A percentile compares a stretch with the other conserved stretches of the same genome.
Conservation (phyloP, 1,140 invertebrate genomes). For the Eueides isabella region DNA sequence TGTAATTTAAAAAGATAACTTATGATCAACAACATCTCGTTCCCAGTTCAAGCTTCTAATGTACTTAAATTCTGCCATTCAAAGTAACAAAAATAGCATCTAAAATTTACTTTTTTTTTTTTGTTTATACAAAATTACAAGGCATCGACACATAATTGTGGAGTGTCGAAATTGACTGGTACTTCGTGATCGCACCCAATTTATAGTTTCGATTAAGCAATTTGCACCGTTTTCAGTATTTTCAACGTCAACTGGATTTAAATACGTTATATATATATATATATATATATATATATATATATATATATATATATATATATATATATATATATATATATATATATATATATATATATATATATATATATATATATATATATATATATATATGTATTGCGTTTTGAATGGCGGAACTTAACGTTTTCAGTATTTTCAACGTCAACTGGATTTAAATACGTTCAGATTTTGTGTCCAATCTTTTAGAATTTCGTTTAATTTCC, state of each 20-base stretch:
- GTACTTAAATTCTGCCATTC: background rate
- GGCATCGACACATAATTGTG: constrained; percentile 38
- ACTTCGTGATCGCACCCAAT: constrained; percentile 43
- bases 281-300: no score
- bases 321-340: no score
- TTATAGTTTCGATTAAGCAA: constrained; percentile 44
- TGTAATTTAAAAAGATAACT: background rate
- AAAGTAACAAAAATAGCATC: background rate
- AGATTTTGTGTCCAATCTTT: constrained; percentile 13
- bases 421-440: constrained; percentile 36
- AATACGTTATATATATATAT: no score
- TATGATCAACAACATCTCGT: background rate
- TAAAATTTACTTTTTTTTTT: constrained; percentile 12
- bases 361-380: no score
- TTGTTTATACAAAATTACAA: constrained; percentile 39
- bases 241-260: constrained; percentile 25
- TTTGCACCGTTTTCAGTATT: constrained; percentile 37
- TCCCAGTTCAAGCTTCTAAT: background rate
- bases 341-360: no score
- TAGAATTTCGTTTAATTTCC: background rate
- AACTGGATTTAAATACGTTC: constrained; percentile 14
- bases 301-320: no score
- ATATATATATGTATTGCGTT: no score
- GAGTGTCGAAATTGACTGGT: constrained; percentile 32
- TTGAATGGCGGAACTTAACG: no score